A percentile compares a stretch with the other conserved stretches of the same genome.
These are phyloP conservation scores for Ondatra zibethicus DNA, from an alignment of 2,113 vertebrate species.

Conservation along the genomic window DNA sequence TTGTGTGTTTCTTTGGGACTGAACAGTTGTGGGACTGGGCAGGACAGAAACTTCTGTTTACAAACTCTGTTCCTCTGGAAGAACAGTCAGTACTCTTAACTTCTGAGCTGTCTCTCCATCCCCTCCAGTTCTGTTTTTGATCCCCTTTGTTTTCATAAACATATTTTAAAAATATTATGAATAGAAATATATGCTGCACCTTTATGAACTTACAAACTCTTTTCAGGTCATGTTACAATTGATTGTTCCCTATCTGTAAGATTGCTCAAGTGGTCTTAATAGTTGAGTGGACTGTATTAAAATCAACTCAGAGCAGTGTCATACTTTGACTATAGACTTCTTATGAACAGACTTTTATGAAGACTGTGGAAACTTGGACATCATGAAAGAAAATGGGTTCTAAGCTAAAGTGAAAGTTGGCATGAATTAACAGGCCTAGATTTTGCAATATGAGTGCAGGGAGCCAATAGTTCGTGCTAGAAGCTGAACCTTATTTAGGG, in stretches of 20 bases:
- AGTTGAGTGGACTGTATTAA: not conserved
- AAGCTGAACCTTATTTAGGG: not conserved
- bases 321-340: not conserved
- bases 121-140: not conserved
- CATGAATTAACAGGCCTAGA: not conserved
- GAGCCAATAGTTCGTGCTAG: not conserved
- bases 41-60: too few relatives aligned
- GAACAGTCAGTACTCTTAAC: not conserved
- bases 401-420: not conserved
- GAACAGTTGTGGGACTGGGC: too few relatives aligned
- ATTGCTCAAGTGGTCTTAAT: not conserved
- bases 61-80: not conserved
- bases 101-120: not conserved
- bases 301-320: not conserved
- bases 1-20: too few relatives aligned
- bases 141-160: not conserved
- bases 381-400: slow-evolving; percentile 10
- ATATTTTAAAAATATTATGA: not conserved
- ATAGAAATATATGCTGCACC: not conserved
- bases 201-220: not conserved
- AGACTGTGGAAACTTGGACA: not conserved
- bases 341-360: not conserved
- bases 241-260: not conserved
- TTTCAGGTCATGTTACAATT: not conserved
- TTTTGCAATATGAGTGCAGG: not conserved